Evolutionary conservation across 1,140 invertebrate species (phyloP).

Genomic region (Drosophila erecta): DNA sequence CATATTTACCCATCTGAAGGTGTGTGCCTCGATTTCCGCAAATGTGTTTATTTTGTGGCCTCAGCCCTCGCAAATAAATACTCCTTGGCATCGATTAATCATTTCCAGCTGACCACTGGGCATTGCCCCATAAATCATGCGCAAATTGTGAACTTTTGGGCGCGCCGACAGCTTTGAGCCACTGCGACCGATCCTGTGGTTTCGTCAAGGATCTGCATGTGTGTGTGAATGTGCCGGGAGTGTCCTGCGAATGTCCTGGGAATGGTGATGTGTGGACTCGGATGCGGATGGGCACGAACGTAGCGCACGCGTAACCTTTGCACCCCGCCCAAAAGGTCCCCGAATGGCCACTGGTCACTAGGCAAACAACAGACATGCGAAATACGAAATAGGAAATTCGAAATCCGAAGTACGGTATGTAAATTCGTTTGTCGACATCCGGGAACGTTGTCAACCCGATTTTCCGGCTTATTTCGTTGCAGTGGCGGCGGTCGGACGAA

Average conservation of each 20-base stretch:
- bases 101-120: conserved; percentile 18
- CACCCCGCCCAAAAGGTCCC: conserved; percentile 19
- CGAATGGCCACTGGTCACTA: conserved; percentile 14
- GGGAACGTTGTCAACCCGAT: conserved; percentile 55
- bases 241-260: not conserved
- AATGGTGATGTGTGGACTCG: conserved; percentile 9
- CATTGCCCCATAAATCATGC: conserved; percentile 62
- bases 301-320: conserved; percentile 76
- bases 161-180: conserved; percentile 68
- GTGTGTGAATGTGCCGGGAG: not conserved
- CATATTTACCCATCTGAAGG: too few species aligned
- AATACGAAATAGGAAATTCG: conserved; percentile 1
- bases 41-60: conserved; percentile 1
- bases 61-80: not conserved
- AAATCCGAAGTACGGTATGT: conserved; percentile 20
- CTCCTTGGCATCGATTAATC: conserved; percentile 27
- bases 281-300: conserved; percentile 60
- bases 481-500: not conserved
- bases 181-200: conserved; percentile 23
- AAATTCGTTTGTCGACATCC: conserved; percentile 38
- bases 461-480: conserved; percentile 36
- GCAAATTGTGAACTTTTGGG: conserved; percentile 34
- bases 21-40: not conserved
- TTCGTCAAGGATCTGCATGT: conserved; percentile 1
- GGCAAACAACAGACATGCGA: conserved; percentile 3